Base-by-base conservation (phyloP, 2,797 vertebrate genomes). In the Coccyzus lansbergi region DNA sequence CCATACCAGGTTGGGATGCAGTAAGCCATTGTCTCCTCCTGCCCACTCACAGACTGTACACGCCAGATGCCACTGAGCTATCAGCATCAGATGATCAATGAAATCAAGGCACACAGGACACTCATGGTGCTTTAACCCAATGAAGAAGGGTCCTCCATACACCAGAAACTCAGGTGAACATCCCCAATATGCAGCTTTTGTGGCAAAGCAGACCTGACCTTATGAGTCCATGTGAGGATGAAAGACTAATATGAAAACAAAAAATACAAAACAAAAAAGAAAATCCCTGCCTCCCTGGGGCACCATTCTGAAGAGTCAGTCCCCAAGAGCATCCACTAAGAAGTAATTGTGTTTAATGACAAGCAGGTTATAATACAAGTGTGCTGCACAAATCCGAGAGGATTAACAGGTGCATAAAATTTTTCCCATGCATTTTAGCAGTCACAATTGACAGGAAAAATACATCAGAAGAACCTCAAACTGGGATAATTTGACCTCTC, bases 291-390 rank as follows among this genome's bases (percentile, higher is more conserved):
- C 52, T 69, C 52, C 52, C 48, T 56, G 21, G 15, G 40, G 38
- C 75, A 44, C 82, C 68, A 88, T 2, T 5, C 14, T 48, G 52
- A 58, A 82, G 59, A 80, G 22, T 63, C 82, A 68, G 74, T 86
- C 63, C n/a, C 85, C 29, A 67, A 93, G 15, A 25, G 77, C 17
- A 79, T 83, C 58, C 40, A n/a, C 46, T 34, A 70, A 72, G 34
- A 92, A 89, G 55, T 84, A 80, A 56, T 8, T 36, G 19, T 44
- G 42, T 90, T 75, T 69, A 68, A 91, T 49, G 33, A 69, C n/a
- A 44, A 93, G 15, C 29, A 53, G 60, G 80, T 89, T 86, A 86
- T n/a, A 93, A 88, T 90, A 83, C 76, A 28, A 87, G n/a, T 25
- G 34, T 62, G 26, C 78, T 17, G 12, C 64, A 83, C 53, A 62